Base-by-base conservation (phyloP, 2,888 invertebrate species). In the Panzeria rudis region DNA sequence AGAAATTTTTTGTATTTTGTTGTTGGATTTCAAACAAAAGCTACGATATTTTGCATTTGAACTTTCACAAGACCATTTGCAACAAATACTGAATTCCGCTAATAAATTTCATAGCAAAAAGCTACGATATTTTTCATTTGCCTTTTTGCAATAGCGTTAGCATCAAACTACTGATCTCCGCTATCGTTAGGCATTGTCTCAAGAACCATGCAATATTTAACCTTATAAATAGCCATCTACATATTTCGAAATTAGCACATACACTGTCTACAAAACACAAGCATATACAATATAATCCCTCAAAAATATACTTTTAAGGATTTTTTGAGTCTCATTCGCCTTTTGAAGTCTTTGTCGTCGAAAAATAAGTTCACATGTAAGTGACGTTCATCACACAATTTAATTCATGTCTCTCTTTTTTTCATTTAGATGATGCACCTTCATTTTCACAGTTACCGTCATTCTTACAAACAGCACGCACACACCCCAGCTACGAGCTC, bases 371-470 rank as follows among this genome's bases (percentile, higher is more conserved):
- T 35, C 7, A 72, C 52, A 32, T 47, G 64, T 61, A 41, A 73
- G 59, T 61, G 73, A 81, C 68, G 68, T 68, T 68, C 50, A 73
- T 59, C 66, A 73, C 73, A 81, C 80, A 32, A n/a, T 73, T 66
- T 66, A 25, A 13, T 78, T 61, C 50, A 62, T 23, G 32, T 79
- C 66, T 3, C 8, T n/a, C 29, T 50, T 79, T 72, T 20, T 29
- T 47, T 25, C 50, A 59, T 47, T 44, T 20, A 25, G 47, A 17
- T 5, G 44, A 61, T 50, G 56, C 59, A 50, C n/a, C 44, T 54
- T 56, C 50, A 75, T 13, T 38, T 15, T 25, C 29, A 52, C 29
- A 66, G 25, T 2, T 20, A 23, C 50, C 54, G 11, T 0, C 7
- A 17, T n/a, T 5, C 11, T 32, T 13, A 23, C 0, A 9, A 52